phyloP scores from a whole-genome alignment of 2,797 vertebrate species.

The Peromyscus nudipes region DNA sequence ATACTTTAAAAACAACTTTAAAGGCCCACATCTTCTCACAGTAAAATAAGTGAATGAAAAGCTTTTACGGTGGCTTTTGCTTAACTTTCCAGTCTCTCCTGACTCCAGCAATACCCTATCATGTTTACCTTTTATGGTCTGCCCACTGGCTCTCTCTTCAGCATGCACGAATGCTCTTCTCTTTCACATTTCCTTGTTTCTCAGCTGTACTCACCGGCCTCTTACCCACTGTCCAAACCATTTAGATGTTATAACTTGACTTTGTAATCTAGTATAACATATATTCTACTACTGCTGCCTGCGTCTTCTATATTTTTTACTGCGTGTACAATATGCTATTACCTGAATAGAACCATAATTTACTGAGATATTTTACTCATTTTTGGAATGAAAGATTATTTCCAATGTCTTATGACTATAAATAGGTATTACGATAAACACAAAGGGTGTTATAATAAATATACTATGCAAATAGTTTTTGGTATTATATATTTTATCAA shows the following conservation, averaged over 20 bases:
- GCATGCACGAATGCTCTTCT: not conserved
- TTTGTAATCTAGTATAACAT: not conserved
- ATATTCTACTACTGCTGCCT: not conserved
- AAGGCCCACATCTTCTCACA: not conserved
- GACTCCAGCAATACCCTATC: not conserved
- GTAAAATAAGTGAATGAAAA: not conserved
- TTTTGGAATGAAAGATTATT: slow-evolving; percentile 38
- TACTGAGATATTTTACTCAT: slow-evolving; percentile 15
- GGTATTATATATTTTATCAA: slow-evolving; percentile 51
- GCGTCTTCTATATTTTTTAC: slow-evolving; percentile 6
- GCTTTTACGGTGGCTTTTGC: slow-evolving; percentile 28
- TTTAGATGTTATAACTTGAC: not conserved
- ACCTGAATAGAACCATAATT: not conserved
- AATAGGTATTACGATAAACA: not conserved
- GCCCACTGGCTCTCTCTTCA: not conserved
- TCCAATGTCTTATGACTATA: slow-evolving; percentile 40
- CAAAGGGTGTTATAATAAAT: not conserved
- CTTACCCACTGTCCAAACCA: not conserved
- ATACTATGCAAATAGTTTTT: slow-evolving; percentile 27
- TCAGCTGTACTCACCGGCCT: slow-evolving; percentile 10
- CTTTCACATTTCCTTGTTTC: slow-evolving; percentile 12
- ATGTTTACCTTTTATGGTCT: not conserved
- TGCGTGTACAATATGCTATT: slow-evolving; percentile 14
- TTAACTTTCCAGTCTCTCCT: slow-evolving; percentile 30
- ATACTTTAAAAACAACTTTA: slow-evolving; percentile 20